phyloP scores from a whole-genome alignment of 2,797 vertebrate species.

The Sebastes taczanowskii region DNA sequence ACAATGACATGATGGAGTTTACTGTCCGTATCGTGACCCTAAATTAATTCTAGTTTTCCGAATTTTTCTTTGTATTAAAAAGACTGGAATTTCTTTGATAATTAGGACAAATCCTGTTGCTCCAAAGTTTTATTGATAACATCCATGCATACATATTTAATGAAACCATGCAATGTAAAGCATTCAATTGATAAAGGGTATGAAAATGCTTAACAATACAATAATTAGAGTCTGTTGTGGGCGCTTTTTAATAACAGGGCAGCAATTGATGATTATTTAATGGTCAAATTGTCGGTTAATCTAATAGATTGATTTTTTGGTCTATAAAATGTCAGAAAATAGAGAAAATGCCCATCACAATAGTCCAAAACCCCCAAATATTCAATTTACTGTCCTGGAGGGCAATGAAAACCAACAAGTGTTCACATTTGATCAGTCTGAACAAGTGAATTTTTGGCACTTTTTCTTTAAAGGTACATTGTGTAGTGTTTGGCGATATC shows the following conservation, averaged over 20 bases:
- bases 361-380: neutral
- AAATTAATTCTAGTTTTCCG: neutral
- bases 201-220: neutral
- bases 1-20: slow-evolving; percentile 20
- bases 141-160: neutral
- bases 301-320: neutral
- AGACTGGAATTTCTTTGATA: neutral
- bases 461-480: no score
- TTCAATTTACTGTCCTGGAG: neutral
- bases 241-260: neutral
- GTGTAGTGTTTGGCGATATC: neutral
- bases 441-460: neutral
- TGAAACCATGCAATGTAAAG: neutral
- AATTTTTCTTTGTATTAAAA: neutral
- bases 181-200: neutral
- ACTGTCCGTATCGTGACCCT: neutral
- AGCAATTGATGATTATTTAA: neutral
- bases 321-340: neutral
- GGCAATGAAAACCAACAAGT: neutral
- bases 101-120: neutral
- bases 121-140: neutral
- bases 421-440: neutral
- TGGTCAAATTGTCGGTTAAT: neutral
- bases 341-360: neutral
- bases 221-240: neutral